A percentile compares a stretch with the other conserved stretches of the same genome.
Conservation (phyloP, 1,140 invertebrate species). For the Cotesia typhae region DNA sequence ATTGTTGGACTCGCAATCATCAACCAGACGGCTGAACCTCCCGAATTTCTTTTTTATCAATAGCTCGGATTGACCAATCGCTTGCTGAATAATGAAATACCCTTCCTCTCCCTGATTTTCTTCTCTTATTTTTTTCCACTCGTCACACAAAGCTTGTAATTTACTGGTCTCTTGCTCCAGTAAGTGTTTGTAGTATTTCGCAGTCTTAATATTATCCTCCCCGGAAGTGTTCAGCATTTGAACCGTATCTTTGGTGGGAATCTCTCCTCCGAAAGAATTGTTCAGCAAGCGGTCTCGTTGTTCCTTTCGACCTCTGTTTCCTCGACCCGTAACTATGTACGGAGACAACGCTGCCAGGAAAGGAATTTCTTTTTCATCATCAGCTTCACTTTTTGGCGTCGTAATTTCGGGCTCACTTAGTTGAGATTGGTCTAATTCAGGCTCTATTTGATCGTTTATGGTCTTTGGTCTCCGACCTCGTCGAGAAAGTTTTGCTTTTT, state of each 20-base stretch:
- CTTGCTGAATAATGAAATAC: conserved; percentile 71
- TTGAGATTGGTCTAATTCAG: not conserved
- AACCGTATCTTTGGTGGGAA: conserved; percentile 58
- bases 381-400: not conserved
- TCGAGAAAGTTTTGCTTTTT: conserved; percentile 12
- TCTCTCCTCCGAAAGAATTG: conserved; percentile 42
- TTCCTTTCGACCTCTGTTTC: conserved; percentile 64
- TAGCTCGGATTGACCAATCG: conserved; percentile 74
- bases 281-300: conserved; percentile 51
- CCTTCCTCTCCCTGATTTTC: conserved; percentile 60
- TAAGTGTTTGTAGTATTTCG: conserved; percentile 67
- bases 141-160: conserved; percentile 58
- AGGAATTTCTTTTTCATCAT: conserved; percentile 34
- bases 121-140: conserved; percentile 59
- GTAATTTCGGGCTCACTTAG: not conserved
- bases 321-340: conserved; percentile 54
- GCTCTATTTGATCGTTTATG: not conserved
- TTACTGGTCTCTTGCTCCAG: conserved; percentile 64
- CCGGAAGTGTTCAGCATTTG: conserved; percentile 57
- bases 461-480: not conserved
- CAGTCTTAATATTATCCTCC: conserved; percentile 62
- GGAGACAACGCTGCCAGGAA: conserved; percentile 48
- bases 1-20: conserved; percentile 69
- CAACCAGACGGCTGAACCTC: conserved; percentile 72
- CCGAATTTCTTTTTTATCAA: conserved; percentile 75